These are phyloP conservation scores for Mamestra configurata DNA, from an alignment of 1,140 invertebrate genomes.

Conservation along the genomic window DNA sequence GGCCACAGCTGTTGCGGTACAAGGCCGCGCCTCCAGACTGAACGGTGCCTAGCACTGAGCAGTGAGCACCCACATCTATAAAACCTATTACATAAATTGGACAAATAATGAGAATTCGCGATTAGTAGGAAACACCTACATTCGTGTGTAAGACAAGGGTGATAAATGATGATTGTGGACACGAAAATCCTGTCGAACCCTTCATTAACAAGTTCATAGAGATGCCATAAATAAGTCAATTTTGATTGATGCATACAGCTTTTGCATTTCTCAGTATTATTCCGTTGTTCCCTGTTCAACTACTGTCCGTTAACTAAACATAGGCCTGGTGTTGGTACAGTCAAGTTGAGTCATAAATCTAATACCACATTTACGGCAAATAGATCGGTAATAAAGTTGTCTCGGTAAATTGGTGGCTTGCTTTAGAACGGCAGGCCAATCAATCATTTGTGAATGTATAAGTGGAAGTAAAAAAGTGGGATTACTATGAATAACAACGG, in stretches of 20 bases:
- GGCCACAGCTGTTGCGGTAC: slow-evolving; percentile 51
- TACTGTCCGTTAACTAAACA: slow-evolving; percentile 23
- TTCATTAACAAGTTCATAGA: slow-evolving; percentile 18
- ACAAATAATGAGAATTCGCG: slow-evolving; percentile 31
- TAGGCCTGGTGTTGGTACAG: slow-evolving; percentile 2
- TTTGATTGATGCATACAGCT: slow-evolving; percentile 11
- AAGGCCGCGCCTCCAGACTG: slow-evolving; percentile 64
- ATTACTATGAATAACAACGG: slow-evolving; percentile 35
- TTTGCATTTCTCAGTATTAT: slow-evolving; percentile 7
- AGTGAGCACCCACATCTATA: slow-evolving; percentile 36
- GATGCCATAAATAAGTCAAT: slow-evolving; percentile 10
- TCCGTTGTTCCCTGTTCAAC: slow-evolving; percentile 10
- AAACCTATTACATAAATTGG: slow-evolving; percentile 43
- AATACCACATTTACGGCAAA: slow-evolving; percentile 61
- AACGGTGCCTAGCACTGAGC: slow-evolving; percentile 60
- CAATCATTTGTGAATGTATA: slow-evolving; percentile 48
- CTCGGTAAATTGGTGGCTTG: slow-evolving; percentile 42
- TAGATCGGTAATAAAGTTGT: slow-evolving; percentile 63
- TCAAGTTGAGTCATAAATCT: slow-evolving; percentile 61
- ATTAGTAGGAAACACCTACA: slow-evolving; percentile 23
- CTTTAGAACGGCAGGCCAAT: slow-evolving; percentile 49
- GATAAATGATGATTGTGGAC: slow-evolving; percentile 18
- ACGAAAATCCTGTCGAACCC: slow-evolving; percentile 5
- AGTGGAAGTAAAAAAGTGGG: slow-evolving; percentile 42
- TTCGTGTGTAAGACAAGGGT: neutral